These are phyloP conservation scores for Phylloscopus collybita DNA, from an alignment of 2,797 vertebrate genomes.

Conservation along the genomic window DNA sequence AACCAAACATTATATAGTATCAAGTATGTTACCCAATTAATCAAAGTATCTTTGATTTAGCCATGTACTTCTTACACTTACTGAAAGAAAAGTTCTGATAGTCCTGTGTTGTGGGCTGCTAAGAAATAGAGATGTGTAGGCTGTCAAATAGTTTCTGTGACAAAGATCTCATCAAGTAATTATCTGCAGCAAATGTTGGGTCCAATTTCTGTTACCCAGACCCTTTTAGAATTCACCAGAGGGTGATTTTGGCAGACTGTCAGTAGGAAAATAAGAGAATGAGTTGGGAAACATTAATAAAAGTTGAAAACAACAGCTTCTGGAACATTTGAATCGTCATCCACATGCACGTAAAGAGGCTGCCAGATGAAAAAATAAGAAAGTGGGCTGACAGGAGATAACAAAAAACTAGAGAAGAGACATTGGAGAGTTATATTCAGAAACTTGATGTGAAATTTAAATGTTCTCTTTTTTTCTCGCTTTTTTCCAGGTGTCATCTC, in stretches of 20 bases:
- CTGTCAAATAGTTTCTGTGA: constrained; percentile 68
- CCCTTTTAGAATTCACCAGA: constrained; percentile 71
- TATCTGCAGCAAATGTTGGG: constrained; percentile 65
- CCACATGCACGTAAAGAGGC: constrained; percentile 37
- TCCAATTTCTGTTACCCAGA: constrained; percentile 61
- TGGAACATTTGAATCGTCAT: constrained; percentile 58
- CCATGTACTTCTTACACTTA: neutral
- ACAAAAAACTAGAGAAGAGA: constrained; percentile 9
- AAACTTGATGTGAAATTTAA: constrained; percentile 29
- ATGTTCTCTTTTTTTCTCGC: neutral
- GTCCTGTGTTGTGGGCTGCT: constrained; percentile 9
- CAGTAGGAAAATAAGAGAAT: constrained; percentile 67
- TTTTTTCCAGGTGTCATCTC: neutral
- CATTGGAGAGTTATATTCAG: neutral
- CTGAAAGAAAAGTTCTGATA: constrained; percentile 39
- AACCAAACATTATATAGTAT: constrained; percentile 12
- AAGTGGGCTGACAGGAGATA: neutral
- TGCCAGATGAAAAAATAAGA: constrained; percentile 46
- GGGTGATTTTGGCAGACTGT: constrained; percentile 74
- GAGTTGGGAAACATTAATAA: constrained; percentile 73
- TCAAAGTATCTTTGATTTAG: neutral
- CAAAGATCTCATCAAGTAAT: constrained; percentile 73
- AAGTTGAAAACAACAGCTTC: constrained; percentile 72
- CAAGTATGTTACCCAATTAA: neutral
- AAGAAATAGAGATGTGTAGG: constrained; percentile 72